phyloP scores from a whole-genome alignment of 2,113 vertebrate genomes.

The Oreochromis aureus region DNA sequence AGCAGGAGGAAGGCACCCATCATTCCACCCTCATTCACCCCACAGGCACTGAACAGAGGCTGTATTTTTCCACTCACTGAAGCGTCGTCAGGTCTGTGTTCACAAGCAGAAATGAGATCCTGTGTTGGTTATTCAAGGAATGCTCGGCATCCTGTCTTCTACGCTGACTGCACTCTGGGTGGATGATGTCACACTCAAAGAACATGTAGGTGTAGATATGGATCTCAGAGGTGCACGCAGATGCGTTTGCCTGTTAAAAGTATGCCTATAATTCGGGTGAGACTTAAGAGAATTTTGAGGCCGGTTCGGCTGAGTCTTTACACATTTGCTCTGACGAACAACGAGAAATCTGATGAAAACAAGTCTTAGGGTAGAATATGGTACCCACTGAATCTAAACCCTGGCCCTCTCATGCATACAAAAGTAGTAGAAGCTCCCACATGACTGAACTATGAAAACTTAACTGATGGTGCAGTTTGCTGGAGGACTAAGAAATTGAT shows the following conservation, averaged over 20 bases:
- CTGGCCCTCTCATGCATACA: neutral
- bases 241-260: neutral
- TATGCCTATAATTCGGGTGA: neutral
- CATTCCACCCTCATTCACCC: neutral
- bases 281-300: neutral
- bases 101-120: conserved; percentile 57
- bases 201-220: neutral
- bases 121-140: conserved; percentile 59
- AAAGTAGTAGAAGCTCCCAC: neutral
- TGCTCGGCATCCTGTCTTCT: conserved; percentile 55
- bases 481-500: neutral
- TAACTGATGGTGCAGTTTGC: neutral
- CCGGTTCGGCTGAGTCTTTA: neutral
- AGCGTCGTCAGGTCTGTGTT: conserved; percentile 29
- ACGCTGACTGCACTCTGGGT: neutral
- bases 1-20: neutral
- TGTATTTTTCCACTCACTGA: conserved; percentile 63
- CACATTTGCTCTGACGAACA: neutral
- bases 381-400: neutral
- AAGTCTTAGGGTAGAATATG: neutral
- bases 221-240: neutral
- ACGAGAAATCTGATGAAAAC: neutral
- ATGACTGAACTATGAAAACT: neutral
- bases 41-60: neutral
- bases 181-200: conserved; percentile 54